Conservation (phyloP, 2,888 invertebrate genomes). For the Eubasilissa splendida region DNA sequence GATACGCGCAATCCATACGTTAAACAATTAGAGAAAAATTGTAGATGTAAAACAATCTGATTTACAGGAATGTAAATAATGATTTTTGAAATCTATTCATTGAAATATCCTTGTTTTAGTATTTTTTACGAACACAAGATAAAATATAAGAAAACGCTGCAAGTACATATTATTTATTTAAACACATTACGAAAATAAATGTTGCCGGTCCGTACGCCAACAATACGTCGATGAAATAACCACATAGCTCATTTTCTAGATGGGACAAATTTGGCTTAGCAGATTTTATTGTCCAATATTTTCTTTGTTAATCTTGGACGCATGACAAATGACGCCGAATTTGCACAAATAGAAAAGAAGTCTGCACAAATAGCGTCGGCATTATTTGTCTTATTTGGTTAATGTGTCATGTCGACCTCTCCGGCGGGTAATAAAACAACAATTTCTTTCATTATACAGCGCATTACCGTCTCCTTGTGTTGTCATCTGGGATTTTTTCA, state of each 20-base stretch:
- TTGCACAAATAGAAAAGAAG: constrained; percentile 25
- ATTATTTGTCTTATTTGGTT: constrained; percentile 48
- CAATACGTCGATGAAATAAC: neutral
- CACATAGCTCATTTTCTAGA: neutral
- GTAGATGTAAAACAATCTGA: no score
- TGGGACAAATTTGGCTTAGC: neutral
- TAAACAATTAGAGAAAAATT: no score
- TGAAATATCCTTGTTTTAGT: no score
- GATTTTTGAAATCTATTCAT: no score
- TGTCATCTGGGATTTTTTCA: constrained; percentile 38
- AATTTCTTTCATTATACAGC: constrained; percentile 47
- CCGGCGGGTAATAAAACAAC: constrained; percentile 48
- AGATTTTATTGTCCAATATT: neutral
- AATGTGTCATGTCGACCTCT: constrained; percentile 44
- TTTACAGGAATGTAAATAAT: no score
- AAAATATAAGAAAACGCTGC: no score
- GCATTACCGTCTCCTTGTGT: constrained; percentile 40
- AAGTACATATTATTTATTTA: no score
- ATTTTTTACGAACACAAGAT: no score
- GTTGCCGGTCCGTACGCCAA: no score
- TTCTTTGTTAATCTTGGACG: neutral
- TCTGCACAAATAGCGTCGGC: constrained; percentile 38
- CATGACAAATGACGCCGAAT: constrained; percentile 29
- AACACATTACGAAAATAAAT: no score
- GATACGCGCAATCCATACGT: no score